Conservation (phyloP, 1,140 invertebrate genomes). For the Drosophila funebris region DNA sequence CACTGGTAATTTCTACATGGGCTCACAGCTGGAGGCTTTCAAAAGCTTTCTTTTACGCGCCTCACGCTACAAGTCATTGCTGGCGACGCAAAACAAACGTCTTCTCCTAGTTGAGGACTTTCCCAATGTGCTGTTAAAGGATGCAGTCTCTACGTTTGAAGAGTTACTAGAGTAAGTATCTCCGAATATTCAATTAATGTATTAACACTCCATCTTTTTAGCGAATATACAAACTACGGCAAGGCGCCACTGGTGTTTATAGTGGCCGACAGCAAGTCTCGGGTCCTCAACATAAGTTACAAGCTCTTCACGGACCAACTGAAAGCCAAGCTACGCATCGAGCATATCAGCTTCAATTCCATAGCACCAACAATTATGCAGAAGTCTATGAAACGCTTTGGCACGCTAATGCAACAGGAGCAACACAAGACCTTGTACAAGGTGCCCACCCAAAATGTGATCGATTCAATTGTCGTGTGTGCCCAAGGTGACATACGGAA, state of each 20-base stretch:
- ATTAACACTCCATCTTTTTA: constrained; percentile 57
- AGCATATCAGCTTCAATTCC: constrained; percentile 88
- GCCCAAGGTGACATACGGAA: constrained; percentile 89
- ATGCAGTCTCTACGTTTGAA: constrained; percentile 86
- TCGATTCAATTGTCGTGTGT: constrained; percentile 88
- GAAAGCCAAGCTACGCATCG: constrained; percentile 86
- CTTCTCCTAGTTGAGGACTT: constrained; percentile 90
- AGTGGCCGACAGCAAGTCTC: constrained; percentile 87
- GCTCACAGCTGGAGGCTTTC: constrained; percentile 87
- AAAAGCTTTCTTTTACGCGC: constrained; percentile 88
- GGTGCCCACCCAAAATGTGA: constrained; percentile 84
- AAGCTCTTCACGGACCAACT: constrained; percentile 87
- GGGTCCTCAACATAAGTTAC: constrained; percentile 85
- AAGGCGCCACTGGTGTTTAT: constrained; percentile 89
- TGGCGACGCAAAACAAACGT: constrained; percentile 84
- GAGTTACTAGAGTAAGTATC: constrained; percentile 87
- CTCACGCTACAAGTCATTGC: constrained; percentile 88
- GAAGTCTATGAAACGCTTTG: constrained; percentile 87
- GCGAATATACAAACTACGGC: constrained; percentile 86
- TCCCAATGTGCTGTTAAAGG: constrained; percentile 88
- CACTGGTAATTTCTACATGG: constrained; percentile 78
- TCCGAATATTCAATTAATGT: neutral
- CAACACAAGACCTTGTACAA: constrained; percentile 84
- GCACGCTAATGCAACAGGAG: constrained; percentile 84
- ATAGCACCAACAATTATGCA: constrained; percentile 87